Base-by-base conservation (phyloP, 2,113 vertebrate genomes). In the Axis porcinus region DNA sequence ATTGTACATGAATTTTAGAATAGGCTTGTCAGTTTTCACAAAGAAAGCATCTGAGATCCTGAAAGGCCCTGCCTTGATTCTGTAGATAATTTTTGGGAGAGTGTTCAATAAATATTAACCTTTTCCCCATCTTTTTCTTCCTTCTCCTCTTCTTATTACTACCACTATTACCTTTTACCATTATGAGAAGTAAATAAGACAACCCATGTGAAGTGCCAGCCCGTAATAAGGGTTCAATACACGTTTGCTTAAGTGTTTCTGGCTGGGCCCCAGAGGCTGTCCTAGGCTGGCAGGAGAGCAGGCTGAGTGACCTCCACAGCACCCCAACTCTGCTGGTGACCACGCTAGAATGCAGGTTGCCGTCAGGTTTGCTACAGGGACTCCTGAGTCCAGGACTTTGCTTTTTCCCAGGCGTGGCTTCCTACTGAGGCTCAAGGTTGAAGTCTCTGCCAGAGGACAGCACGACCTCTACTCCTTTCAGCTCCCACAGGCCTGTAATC, bases 21-120 rank as follows among this genome's bases (percentile, higher is more conserved):
- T 67, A n/a, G 54, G 28, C 64, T 87, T 92, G 64, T 74, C 47
- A 52, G n/a, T 79, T 89, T 94, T 90, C 96, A 97, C 45, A 94
- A 89, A 70, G 47, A 91, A 70, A 43, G 15, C 47, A 92, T n/a
- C 50, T 89, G 45, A 58, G 86, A 96, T 94, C 90, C 52, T 54
- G 36, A 96, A 0, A 85, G 74, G 60, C 2, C 25, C n/a, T 55
- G 15, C 8, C 6, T 12, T 81, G 15, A 86, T 67, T 62, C 36
- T 88, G 11, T 64, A 45, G 7, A 88, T 81, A 30, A 91, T 82
- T 76, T 83, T 50, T 19, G 25, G 23, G 50, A 21, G 14, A 86
- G 33, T 67, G 54, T 3, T 64, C 36, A 67, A 47, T 67, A 97
- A 96, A 52, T 30, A 93, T 23, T 78, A 47, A 52, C 28, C 23